These are phyloP conservation scores for Atherinomorus stipes DNA, from an alignment of 2,113 vertebrate species.

Conservation along the genomic window DNA sequence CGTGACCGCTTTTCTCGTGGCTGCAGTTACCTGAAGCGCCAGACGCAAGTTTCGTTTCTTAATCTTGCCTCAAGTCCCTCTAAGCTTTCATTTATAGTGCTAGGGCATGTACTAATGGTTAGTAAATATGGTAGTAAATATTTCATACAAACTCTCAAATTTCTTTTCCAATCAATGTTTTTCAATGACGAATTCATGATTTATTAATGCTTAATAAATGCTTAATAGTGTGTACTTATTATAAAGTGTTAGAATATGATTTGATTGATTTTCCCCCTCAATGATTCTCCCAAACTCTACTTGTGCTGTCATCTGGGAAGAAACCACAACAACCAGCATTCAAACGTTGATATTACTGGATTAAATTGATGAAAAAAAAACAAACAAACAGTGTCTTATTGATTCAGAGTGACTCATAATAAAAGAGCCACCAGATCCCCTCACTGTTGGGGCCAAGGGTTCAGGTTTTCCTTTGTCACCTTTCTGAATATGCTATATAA, in stretches of 20 bases:
- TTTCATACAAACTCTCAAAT: no score
- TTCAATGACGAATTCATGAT: no score
- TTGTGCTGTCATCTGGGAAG: background rate
- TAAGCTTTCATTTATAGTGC: no score
- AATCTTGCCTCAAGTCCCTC: no score
- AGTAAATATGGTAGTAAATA: no score
- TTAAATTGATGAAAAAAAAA: slow-evolving; percentile 1
- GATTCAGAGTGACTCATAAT: background rate
- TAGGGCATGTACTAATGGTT: no score
- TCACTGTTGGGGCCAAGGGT: background rate
- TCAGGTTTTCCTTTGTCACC: background rate
- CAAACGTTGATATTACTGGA: background rate
- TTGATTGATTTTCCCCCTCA: background rate
- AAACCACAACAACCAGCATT: background rate
- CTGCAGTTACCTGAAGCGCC: no score
- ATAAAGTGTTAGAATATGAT: background rate
- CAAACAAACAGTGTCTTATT: slow-evolving; percentile 15
- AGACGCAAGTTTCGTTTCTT: no score
- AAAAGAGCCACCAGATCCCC: background rate
- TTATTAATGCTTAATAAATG: no score
- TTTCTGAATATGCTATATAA: slow-evolving; percentile 16
- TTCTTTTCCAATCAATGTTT: no score
- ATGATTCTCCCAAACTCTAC: background rate
- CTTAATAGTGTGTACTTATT: no score
- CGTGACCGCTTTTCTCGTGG: no score